Evolutionary conservation across 2,888 invertebrate genomes (phyloP).

Genomic region (Melanostoma mellinum): DNA sequence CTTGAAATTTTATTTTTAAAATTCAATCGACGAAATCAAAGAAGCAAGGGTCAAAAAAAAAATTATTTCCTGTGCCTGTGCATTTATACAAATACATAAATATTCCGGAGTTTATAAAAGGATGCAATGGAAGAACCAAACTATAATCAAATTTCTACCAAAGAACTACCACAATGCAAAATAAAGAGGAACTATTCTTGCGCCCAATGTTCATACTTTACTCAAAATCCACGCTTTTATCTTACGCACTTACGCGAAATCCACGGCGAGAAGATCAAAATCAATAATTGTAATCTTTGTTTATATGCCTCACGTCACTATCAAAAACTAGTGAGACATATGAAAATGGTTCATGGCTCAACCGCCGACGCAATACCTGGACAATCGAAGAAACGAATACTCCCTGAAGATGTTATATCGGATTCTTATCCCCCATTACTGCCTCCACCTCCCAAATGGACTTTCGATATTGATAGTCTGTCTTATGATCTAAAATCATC

Average conservation of each 20-base stretch:
- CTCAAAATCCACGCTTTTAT: slow-evolving; percentile 90
- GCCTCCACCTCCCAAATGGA: not conserved
- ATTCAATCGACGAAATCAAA: no score
- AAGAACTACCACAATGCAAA: slow-evolving; percentile 88
- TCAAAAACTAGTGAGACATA: slow-evolving; percentile 90
- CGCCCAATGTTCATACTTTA: slow-evolving; percentile 87
- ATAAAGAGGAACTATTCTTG: slow-evolving; percentile 91
- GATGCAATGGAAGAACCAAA: no score
- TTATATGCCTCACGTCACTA: slow-evolving; percentile 92
- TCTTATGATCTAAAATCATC: slow-evolving; percentile 32
- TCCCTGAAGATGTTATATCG: not conserved
- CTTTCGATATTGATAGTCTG: not conserved
- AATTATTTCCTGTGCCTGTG: no score
- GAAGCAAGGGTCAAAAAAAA: no score
- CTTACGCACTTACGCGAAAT: slow-evolving; percentile 89
- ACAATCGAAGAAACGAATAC: slow-evolving; percentile 9
- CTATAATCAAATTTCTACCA: slow-evolving; percentile 70
- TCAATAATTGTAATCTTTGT: slow-evolving; percentile 91
- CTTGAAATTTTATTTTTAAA: no score
- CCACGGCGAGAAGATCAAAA: slow-evolving; percentile 88
- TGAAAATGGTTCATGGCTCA: slow-evolving; percentile 87
- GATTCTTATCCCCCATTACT: not conserved
- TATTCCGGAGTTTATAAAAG: no score
- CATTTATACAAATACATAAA: no score
- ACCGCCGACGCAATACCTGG: slow-evolving; percentile 15